Evolutionary conservation across 2,888 invertebrate species (phyloP), one percentile per base, ranked within the genome.

Genomic region (Plagodis pulveraria): DNA sequence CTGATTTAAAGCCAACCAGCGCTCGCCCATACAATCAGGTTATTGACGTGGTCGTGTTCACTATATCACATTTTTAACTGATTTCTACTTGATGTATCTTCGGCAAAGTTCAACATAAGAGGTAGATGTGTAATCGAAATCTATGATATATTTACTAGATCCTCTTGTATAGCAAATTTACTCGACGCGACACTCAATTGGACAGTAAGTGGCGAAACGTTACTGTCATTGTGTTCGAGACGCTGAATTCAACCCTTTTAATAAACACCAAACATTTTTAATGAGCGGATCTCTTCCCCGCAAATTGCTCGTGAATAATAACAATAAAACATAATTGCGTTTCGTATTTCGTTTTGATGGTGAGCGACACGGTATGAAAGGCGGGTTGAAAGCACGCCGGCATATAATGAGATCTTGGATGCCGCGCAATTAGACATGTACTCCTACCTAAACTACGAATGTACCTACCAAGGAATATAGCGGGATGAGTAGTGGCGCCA

Each of bases 251-350:
- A n/a, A 12, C 45, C 36, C 7, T 58, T 48, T 34, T 47, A 59
- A 55, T 59, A 51, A 48, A 43, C 47, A 42, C 42, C 45, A 53
- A 50, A 64, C 56, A 52, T 58, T 64, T 53, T 67, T 49, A 66
- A 62, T 62, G 64, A 64, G 62, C 48, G 40, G 40, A 36, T 47
- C 42, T 42, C 46, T 56, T 61, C 38, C 22, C 56, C 38, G 36
- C 55, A 34, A 55, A 59, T 46, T 35, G 47, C 56, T 56, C 40
- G 42, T 56, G 58, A 56, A 50, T 62, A 58, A 51, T 56, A 50
- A 63, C 58, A 61, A 56, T 63, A 55, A 59, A 55, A 50, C 43
- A 35, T 56, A 55, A 67, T 60, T 64, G 55, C 57, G 56, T 60
- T 58, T 52, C 55, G 57, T 56, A 58, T 58, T 54, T 53, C 11